phyloP scores from a whole-genome alignment of 1,140 invertebrate species.

The Penaeus japonicus region DNA sequence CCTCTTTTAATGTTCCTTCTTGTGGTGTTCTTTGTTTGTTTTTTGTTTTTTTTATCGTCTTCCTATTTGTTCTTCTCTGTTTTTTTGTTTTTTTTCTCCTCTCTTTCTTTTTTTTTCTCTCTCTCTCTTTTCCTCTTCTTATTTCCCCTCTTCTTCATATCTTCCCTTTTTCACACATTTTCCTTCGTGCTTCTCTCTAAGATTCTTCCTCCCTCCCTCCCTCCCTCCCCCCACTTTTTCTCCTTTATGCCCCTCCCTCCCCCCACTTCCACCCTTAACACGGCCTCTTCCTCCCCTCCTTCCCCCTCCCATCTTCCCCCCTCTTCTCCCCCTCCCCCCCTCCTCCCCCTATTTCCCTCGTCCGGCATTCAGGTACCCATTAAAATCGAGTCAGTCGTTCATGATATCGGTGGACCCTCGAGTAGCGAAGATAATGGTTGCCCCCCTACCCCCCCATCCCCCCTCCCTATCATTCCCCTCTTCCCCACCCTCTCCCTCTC shows the following conservation, averaged over 20 bases:
- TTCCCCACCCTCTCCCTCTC: not conserved
- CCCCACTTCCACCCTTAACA: not conserved
- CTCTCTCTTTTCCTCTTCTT: not conserved
- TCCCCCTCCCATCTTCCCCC: not conserved
- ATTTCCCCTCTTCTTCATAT: not conserved
- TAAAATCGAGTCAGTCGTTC: not conserved
- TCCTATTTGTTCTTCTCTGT: not conserved
- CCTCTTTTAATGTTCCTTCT: no score
- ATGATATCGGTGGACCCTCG: not conserved
- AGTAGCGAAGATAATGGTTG: not conserved
- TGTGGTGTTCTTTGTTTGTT: no score
- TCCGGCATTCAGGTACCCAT: not conserved
- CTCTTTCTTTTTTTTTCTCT: not conserved
- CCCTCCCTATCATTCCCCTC: not conserved
- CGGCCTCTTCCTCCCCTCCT: not conserved
- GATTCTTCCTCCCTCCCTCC: not conserved
- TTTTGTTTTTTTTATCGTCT: no score
- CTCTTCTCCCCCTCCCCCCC: no score
- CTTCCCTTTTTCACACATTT: not conserved
- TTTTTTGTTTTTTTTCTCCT: conserved; percentile 2
- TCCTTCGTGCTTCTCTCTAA: not conserved
- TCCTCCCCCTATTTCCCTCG: not conserved
- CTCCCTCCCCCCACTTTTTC: not conserved
- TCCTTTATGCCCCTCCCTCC: not conserved
- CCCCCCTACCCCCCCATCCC: not conserved